These are phyloP conservation scores for Lissocephala sabroskyi DNA, from an alignment of 2,888 invertebrate genomes.

Conservation along the genomic window DNA sequence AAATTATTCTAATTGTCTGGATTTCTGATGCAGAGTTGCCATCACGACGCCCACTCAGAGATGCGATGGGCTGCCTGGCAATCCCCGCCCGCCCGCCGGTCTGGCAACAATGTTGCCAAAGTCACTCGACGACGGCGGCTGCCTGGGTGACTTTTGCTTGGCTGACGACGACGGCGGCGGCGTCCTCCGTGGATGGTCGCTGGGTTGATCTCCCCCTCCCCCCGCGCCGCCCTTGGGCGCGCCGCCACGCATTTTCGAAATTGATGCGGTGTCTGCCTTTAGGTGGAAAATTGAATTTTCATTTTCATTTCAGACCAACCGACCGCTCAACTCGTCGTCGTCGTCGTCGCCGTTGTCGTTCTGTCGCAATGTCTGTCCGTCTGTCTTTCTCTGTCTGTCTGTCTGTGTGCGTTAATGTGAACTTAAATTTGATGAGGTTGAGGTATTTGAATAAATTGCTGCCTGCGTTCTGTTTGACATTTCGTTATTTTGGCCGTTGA, in stretches of 20 bases:
- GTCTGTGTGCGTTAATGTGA: constrained; percentile 21
- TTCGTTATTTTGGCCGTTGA: constrained; percentile 60
- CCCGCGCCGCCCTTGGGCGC: constrained; percentile 12
- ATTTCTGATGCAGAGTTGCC: too few species aligned
- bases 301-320: constrained; percentile 37
- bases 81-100: background rate
- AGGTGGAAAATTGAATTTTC: constrained; percentile 67
- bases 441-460: constrained; percentile 67
- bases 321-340: background rate
- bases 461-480: constrained; percentile 65
- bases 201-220: background rate
- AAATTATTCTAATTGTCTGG: constrained; percentile 30
- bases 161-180: background rate
- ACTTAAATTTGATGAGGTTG: constrained; percentile 59
- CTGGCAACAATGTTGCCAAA: constrained; percentile 2
- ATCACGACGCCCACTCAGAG: too few species aligned
- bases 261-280: constrained; percentile 68
- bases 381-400: constrained; percentile 14
- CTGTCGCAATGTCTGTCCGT: constrained; percentile 25
- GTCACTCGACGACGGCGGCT: constrained; percentile 25
- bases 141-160: constrained; percentile 43
- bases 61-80: constrained; percentile 9
- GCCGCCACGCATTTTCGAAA: constrained; percentile 52
- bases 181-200: background rate
- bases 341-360: background rate